Conservation (phyloP, 2,797 vertebrate species). For the Mus minutoides region DNA sequence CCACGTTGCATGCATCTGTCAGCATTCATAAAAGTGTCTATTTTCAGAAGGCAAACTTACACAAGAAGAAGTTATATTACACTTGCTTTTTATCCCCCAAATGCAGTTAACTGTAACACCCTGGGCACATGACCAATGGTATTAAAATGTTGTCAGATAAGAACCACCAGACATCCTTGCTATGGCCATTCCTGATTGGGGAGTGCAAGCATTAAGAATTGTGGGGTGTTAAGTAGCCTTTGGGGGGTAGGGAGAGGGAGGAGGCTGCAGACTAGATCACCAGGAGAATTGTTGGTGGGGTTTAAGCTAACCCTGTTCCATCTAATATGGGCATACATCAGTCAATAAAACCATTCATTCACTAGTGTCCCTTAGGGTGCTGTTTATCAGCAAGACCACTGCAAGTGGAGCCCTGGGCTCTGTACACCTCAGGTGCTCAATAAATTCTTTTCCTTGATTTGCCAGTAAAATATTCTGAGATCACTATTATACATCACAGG, state of each 20-base stretch:
- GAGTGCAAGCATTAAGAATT: conserved; percentile 1
- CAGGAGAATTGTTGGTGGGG: neutral
- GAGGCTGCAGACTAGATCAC: neutral
- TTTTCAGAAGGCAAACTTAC: conserved; percentile 5
- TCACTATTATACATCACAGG: neutral
- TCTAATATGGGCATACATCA: neutral
- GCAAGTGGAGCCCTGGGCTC: neutral
- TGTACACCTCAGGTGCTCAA: neutral
- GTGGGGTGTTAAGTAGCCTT: neutral
- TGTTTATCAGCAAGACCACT: neutral
- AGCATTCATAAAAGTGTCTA: conserved; percentile 9
- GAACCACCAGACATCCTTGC: neutral
- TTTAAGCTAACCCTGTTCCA: neutral
- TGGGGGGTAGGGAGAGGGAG: neutral
- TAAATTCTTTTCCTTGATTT: conserved; percentile 28
- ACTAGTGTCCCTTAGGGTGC: conserved; percentile 18
- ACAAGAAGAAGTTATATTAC: neutral
- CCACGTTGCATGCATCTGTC: neutral
- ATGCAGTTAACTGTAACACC: neutral
- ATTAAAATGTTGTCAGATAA: conserved; percentile 38
- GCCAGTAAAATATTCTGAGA: neutral
- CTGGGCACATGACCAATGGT: neutral
- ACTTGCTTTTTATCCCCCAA: neutral
- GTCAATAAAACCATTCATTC: conserved; percentile 47
- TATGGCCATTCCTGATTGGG: conserved; percentile 11